These are phyloP conservation scores for Hylaea fasciaria DNA, from an alignment of 2,888 invertebrate genomes.

Conservation along the genomic window DNA sequence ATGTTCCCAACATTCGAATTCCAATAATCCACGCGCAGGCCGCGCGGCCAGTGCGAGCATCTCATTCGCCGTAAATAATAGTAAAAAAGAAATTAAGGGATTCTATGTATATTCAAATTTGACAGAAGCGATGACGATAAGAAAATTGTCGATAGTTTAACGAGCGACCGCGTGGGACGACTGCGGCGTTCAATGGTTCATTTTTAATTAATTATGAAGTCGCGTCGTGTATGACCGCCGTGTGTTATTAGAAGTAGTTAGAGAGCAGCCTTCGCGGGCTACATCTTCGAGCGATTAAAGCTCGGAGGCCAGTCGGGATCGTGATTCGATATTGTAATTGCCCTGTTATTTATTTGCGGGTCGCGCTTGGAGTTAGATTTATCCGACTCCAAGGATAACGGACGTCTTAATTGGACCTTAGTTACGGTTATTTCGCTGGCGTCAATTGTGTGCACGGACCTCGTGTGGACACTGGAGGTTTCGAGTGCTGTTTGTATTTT, in stretches of 20 bases:
- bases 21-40: constrained; percentile 73
- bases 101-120: constrained; percentile 79
- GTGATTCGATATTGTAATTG: constrained; percentile 82
- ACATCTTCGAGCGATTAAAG: constrained; percentile 75
- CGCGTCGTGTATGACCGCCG: constrained; percentile 53
- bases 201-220: constrained; percentile 77
- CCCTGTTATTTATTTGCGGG: constrained; percentile 76
- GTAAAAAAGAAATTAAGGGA: constrained; percentile 75
- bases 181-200: constrained; percentile 71
- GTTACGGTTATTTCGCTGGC: constrained; percentile 73
- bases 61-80: constrained; percentile 72
- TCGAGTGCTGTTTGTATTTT: constrained; percentile 80
- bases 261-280: constrained; percentile 64
- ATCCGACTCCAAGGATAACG: constrained; percentile 77
- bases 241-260: constrained; percentile 66
- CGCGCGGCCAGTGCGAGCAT: constrained; percentile 52
- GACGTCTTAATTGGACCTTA: constrained; percentile 79
- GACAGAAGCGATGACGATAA: constrained; percentile 81
- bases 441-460: constrained; percentile 72
- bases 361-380: constrained; percentile 55
- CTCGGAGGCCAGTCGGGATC: constrained; percentile 68
- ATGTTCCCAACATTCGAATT: constrained; percentile 75
- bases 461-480: constrained; percentile 71
- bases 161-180: constrained; percentile 76
- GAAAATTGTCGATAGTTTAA: constrained; percentile 74